Conservation (phyloP, 2,113 vertebrate species). For the Cynocephalus volans region DNA sequence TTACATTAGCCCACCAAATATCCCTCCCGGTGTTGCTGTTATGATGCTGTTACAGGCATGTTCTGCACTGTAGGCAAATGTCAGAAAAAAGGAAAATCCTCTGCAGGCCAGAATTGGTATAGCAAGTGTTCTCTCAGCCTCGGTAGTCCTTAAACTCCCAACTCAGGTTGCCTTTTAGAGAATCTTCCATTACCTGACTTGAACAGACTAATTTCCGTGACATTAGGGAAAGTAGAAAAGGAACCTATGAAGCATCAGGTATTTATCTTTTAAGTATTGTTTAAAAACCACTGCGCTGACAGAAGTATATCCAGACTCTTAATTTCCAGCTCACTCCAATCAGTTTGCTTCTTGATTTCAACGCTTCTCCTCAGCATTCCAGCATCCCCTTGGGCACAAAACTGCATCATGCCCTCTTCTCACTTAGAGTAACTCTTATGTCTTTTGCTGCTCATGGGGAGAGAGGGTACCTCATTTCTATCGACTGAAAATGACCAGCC, state of each 20-base stretch:
- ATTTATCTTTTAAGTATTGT: rapidly evolving
- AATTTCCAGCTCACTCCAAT: background rate
- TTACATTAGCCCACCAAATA: rapidly evolving
- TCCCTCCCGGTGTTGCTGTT: rapidly evolving
- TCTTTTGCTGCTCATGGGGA: background rate
- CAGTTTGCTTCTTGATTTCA: background rate
- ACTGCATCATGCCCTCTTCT: rapidly evolving
- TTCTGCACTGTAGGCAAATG: background rate
- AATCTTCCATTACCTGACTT: background rate
- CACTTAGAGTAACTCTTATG: background rate
- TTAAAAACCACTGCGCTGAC: background rate
- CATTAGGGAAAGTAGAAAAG: no score
- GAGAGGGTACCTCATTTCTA: rapidly evolving
- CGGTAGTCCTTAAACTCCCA: rapidly evolving
- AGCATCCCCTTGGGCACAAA: rapidly evolving
- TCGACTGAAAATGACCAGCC: rapidly evolving
- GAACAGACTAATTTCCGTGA: background rate
- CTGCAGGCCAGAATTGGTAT: no score
- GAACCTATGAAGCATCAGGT: rapidly evolving
- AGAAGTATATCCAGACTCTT: background rate
- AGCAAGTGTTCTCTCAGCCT: rapidly evolving
- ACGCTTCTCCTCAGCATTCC: rapidly evolving
- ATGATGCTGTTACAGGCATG: no score
- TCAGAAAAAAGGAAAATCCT: no score
- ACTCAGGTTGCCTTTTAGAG: background rate